A percentile compares a stretch with the other conserved stretches of the same genome.
Conservation (phyloP, 2,888 invertebrate species). For the Tipula helvola region DNA sequence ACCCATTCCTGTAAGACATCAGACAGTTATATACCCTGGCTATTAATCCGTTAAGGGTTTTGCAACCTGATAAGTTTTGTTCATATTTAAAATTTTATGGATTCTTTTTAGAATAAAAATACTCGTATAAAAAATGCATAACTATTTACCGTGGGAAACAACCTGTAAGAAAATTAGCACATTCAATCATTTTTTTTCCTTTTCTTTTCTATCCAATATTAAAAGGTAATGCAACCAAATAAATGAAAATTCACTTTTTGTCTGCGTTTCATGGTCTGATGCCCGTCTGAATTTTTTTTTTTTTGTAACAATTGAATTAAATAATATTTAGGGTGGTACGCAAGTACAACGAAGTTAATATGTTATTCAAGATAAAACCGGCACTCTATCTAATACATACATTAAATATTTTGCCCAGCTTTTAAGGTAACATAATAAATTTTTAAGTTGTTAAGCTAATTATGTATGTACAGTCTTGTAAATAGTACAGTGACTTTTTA, state of each 20-base stretch:
- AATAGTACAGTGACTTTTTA: background rate
- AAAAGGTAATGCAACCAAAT: background rate
- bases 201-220: background rate
- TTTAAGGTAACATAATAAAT: background rate
- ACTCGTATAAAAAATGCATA: too few relatives aligned
- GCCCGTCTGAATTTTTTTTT: background rate
- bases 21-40: too few relatives aligned
- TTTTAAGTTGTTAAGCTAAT: background rate
- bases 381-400: too few relatives aligned
- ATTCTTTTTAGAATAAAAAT: too few relatives aligned
- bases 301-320: background rate
- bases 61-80: too few relatives aligned
- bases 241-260: background rate
- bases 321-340: background rate
- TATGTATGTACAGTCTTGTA: background rate
- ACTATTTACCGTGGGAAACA: too few relatives aligned
- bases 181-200: too few relatives aligned
- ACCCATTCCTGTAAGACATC: too few relatives aligned
- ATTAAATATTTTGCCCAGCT: background rate
- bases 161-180: too few relatives aligned
- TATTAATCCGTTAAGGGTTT: too few relatives aligned
- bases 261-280: background rate
- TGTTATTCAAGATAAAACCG: background rate
- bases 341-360: background rate
- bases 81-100: too few relatives aligned